Percentiles rank a stretch among this genome's conserved stretches.
These are phyloP conservation scores for Pseudachorutes palmiensis DNA, from an alignment of 1,140 invertebrate genomes.

Conservation along the genomic window DNA sequence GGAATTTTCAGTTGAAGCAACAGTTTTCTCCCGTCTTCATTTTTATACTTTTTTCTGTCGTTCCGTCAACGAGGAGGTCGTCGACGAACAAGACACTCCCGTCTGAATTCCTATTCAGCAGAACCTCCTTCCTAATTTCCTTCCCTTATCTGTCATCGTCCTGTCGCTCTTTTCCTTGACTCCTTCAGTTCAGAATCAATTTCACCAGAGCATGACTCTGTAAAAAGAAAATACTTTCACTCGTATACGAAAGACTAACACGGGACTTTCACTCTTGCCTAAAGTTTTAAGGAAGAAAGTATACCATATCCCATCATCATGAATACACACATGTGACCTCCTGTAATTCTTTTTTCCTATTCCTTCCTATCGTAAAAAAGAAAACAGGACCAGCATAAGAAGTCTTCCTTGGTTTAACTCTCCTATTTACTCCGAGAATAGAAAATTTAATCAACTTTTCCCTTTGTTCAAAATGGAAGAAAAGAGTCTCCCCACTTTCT, in stretches of 20 bases:
- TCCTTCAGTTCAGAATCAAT: neutral
- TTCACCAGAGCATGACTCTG: neutral
- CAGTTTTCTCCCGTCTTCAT: neutral
- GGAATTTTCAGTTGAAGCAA: slow-evolving; percentile 1
- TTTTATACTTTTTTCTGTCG: neutral
- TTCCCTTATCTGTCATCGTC: slow-evolving; percentile 12
- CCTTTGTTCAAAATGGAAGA: neutral
- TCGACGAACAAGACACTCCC: neutral
- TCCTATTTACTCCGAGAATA: neutral
- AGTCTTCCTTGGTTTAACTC: neutral
- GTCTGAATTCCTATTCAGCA: neutral
- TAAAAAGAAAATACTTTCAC: neutral
- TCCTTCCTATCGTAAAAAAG: neutral
- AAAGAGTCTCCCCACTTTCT: neutral
- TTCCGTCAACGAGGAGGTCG: neutral
- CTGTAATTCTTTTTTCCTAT: neutral
- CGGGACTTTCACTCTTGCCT: neutral
- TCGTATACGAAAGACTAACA: neutral
- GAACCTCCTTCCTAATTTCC: neutral
- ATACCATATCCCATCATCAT: neutral
- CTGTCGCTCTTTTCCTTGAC: neutral
- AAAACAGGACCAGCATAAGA: neutral
- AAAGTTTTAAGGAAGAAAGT: neutral
- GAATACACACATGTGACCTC: neutral
- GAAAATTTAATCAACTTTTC: slow-evolving; percentile 10